A percentile compares a stretch with the other conserved stretches of the same genome.
Evolutionary conservation across 2,888 invertebrate species (phyloP).

Genomic region (Agonopterix subpropinquella): DNA sequence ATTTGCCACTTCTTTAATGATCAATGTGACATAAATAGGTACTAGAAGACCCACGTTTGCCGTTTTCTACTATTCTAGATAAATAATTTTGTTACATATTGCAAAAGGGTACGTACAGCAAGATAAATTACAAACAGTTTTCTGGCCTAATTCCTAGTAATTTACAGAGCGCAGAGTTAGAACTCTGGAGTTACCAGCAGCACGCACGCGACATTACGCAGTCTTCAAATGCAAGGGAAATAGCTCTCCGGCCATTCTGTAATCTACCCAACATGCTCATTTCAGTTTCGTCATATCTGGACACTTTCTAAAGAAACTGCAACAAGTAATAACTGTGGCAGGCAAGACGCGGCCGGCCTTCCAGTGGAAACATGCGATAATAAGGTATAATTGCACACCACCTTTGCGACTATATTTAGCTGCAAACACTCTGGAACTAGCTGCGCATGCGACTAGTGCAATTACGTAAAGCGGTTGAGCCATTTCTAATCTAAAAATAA

Average conservation of each 20-base stretch:
- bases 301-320: slow-evolving; percentile 72
- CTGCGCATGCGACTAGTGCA: slow-evolving; percentile 69
- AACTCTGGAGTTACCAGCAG: slow-evolving; percentile 43
- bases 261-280: slow-evolving; percentile 51
- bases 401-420: slow-evolving; percentile 72
- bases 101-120: slow-evolving; percentile 10
- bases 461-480: slow-evolving; percentile 76
- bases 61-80: neutral
- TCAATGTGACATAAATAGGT: too few species aligned
- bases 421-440: slow-evolving; percentile 66
- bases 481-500: slow-evolving; percentile 77
- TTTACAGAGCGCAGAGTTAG: slow-evolving; percentile 29
- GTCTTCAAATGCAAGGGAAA: slow-evolving; percentile 41
- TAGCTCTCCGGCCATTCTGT: slow-evolving; percentile 46
- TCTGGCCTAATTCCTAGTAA: slow-evolving; percentile 37
- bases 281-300: slow-evolving; percentile 68
- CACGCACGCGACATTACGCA: slow-evolving; percentile 64
- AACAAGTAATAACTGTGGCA: slow-evolving; percentile 48
- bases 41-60: too few species aligned
- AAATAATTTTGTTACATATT: slow-evolving; percentile 10
- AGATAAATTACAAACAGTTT: slow-evolving; percentile 34
- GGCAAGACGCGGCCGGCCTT: slow-evolving; percentile 53
- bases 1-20: too few species aligned
- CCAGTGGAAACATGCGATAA: slow-evolving; percentile 73
- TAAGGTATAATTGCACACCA: slow-evolving; percentile 70